Evolutionary conservation across 2,797 vertebrate genomes (phyloP).

Genomic region (Gymnoscopelus microlampas): DNA sequence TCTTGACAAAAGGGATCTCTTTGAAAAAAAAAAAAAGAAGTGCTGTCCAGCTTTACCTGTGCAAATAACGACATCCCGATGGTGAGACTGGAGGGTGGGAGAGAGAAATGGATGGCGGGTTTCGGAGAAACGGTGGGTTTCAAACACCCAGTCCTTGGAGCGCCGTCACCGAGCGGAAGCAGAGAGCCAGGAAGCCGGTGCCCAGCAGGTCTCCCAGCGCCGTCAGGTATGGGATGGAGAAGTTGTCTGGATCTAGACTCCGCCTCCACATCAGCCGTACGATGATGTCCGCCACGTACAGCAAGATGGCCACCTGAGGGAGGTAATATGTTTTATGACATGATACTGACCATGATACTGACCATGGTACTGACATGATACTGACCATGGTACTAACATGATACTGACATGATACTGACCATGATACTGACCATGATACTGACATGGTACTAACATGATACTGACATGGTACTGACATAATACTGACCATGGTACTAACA

Average conservation of each 20-base stretch:
- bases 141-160: constrained; percentile 72
- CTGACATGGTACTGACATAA: no score
- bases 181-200: constrained; percentile 89
- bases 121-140: constrained; percentile 21
- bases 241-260: constrained; percentile 93
- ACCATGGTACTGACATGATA: no score
- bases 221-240: constrained; percentile 97
- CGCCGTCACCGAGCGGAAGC: constrained; percentile 83
- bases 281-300: constrained; percentile 90
- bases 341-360: neutral
- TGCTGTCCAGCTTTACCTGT: constrained; percentile 6
- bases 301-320: constrained; percentile 88
- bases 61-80: neutral
- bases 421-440: no score
- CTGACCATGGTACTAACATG: no score
- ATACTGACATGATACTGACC: no score
- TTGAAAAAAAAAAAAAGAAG: constrained; percentile 8
- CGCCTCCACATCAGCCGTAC: constrained; percentile 90
- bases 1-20: constrained; percentile 39
- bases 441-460: no score
- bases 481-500: no score
- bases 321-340: neutral
- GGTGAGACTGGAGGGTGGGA: no score
- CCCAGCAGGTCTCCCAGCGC: constrained; percentile 94
- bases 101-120: constrained; percentile 19